Percentiles rank a stretch among this genome's conserved stretches.
These are phyloP conservation scores for Sardina pilchardus DNA, from an alignment of 2,113 vertebrate species.

Conservation along the genomic window DNA sequence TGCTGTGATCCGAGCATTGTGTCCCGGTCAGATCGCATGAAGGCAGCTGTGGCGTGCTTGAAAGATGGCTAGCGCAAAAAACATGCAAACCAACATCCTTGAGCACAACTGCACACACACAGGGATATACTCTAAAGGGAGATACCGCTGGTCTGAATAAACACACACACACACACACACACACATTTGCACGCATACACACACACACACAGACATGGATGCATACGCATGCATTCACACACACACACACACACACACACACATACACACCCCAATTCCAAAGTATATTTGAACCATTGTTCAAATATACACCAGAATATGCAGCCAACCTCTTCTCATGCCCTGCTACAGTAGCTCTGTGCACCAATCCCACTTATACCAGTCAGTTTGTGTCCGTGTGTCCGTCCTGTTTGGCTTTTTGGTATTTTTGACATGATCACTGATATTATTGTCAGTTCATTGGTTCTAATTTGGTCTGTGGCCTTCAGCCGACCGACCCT, in stretches of 20 bases:
- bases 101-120: not conserved
- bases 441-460: not conserved
- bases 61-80: not conserved
- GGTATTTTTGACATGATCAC: not conserved
- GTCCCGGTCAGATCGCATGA: not conserved
- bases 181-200: not conserved
- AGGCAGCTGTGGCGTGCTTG: not conserved
- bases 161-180: not conserved
- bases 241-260: not conserved
- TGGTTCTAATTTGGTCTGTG: not conserved
- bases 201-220: not conserved
- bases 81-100: not conserved
- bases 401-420: not conserved
- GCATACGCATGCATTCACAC: not conserved
- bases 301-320: not conserved
- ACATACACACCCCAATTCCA: not conserved
- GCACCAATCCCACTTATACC: not conserved
- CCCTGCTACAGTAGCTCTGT: not conserved
- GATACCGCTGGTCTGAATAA: not conserved
- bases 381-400: not conserved
- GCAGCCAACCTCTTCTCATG: not conserved
- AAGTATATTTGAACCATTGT: not conserved
- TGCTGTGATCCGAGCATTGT: not conserved
- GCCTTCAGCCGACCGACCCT: not conserved
- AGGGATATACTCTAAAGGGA: not conserved